Base-by-base conservation (phyloP, 2,888 invertebrate genomes). In the Allygus modestus region DNA sequence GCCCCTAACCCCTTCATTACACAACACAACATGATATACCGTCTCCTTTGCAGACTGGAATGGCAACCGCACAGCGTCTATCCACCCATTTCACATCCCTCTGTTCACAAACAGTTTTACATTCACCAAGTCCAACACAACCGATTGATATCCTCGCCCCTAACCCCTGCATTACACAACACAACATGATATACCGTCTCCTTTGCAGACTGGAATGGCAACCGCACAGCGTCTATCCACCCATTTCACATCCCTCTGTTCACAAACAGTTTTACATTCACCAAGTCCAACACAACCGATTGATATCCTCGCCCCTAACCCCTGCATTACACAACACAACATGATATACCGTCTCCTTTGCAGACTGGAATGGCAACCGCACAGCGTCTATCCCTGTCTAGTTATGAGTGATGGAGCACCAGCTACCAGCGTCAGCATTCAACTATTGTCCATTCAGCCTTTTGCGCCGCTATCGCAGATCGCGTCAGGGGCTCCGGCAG, bases 381-480 rank as follows among this genome's bases (percentile, higher is more conserved):
- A 12, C 46, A 7, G 20, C 65, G 65, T 65, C 65, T 65, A 5
- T 65, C 28, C 28, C 65, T 65, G 65, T 65, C 65, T 65, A 65
- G 65, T 65, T 65, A 65, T 65, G 65, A 65, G 28, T 65, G 65
- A 65, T 65, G 65, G 5, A 65, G 28, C 65, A 65, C 28, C 65
- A 65, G 28, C 65, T 7, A 23, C 23, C 23, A 23, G 65, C 31
- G 31, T 65, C 65, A 65, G 65, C 65, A 31, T 65, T 65, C 65
- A 15, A 20, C 65, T 65, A 65, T 65, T 65, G 65, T 65, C 65
- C 65, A 65, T 65, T 65, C 65, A 65, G 65, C 65, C 65, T 65
- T 65, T 28, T 28, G 65, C 65, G 5, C 1, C 31, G 26, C 26
- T 65, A 26, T 65, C 23, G 20, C 2, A 20, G 20, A n/a, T 58